A percentile compares a stretch with the other conserved stretches of the same genome.
Conservation (phyloP, 1,140 invertebrate species). For the Pygmarrhopalites habei region DNA sequence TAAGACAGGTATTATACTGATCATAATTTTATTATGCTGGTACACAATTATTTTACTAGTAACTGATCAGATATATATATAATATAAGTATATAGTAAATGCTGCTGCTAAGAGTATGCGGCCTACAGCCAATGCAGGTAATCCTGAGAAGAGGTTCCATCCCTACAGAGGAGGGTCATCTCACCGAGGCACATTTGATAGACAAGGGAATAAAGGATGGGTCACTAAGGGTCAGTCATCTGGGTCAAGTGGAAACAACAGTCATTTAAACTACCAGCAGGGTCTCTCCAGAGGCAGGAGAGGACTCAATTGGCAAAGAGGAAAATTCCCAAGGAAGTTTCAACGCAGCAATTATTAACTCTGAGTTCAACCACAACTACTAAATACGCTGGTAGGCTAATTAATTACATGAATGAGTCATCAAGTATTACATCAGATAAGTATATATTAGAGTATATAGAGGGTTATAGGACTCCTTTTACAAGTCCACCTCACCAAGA, state of each 20-base stretch:
- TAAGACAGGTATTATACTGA: background rate
- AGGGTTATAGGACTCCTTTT: constrained; percentile 6
- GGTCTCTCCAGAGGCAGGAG: too few species aligned
- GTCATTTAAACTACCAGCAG: too few species aligned
- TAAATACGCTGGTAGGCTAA: constrained; percentile 1
- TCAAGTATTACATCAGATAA: background rate
- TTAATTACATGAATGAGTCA: background rate
- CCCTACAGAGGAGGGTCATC: background rate
- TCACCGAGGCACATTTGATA: too few species aligned
- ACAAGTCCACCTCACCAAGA: background rate
- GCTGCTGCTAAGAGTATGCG: background rate
- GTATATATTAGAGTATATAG: background rate
- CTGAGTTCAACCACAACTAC: background rate
- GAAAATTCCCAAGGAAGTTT: background rate
- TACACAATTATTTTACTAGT: too few species aligned
- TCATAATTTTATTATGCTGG: too few species aligned
- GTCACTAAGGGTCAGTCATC: too few species aligned
- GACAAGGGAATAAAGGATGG: too few species aligned
- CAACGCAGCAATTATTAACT: too few species aligned
- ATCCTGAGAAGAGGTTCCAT: background rate
- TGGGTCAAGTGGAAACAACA: too few species aligned
- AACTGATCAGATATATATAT: too few species aligned
- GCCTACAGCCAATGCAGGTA: background rate
- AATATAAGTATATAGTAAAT: too few species aligned
- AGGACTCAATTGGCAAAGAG: background rate